Conservation (phyloP, 2,888 invertebrate species). For the Lasius platythorax region DNA sequence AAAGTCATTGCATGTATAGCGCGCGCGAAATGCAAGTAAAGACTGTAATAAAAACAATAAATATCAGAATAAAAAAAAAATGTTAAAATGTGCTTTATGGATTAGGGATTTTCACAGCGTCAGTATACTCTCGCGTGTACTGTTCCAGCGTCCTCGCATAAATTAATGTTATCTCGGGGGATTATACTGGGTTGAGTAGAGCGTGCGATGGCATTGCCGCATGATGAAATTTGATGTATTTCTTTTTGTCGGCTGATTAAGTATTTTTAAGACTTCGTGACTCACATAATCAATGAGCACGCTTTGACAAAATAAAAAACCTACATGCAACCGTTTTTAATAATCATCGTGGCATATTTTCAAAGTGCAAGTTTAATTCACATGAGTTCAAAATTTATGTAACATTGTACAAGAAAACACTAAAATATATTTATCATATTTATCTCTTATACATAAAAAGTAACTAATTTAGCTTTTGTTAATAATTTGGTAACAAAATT, state of each 20-base stretch:
- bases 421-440: not conserved
- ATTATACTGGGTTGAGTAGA: conserved; percentile 56
- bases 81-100: conserved; percentile 57
- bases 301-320: conserved; percentile 19
- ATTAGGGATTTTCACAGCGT: conserved; percentile 60
- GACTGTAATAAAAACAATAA: conserved; percentile 21
- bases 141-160: conserved; percentile 64
- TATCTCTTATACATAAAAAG: not conserved
- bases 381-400: not conserved
- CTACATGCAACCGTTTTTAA: not conserved
- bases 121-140: conserved; percentile 67
- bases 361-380: not conserved
- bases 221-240: conserved; percentile 68
- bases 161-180: conserved; percentile 71
- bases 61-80: conserved; percentile 25
- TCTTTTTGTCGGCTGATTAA: conserved; percentile 64
- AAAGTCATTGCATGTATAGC: conserved; percentile 44
- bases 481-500: not conserved
- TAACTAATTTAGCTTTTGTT: not conserved
- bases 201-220: conserved; percentile 56
- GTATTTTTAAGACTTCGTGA: conserved; percentile 64
- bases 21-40: conserved; percentile 43
- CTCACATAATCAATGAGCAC: conserved; percentile 61
- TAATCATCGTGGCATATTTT: conserved; percentile 7
- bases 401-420: not conserved